Evolutionary conservation across 2,113 vertebrate genomes (phyloP), one percentile per base, ranked within the genome.

Genomic region (Nannospalax galili): DNA sequence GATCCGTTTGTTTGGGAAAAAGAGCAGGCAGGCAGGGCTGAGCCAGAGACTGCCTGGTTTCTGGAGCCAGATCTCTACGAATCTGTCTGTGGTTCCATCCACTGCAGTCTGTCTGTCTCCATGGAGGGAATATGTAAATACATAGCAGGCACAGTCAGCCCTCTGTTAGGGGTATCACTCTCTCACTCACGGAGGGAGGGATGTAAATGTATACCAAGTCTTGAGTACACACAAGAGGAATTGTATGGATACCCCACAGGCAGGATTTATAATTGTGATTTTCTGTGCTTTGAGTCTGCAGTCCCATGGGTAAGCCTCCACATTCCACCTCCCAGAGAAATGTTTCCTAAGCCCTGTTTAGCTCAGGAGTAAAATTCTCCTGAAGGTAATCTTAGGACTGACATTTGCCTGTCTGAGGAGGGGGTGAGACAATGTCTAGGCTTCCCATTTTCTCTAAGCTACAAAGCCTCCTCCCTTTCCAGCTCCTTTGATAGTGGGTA

Each of bases 1-100:
- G 97, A 98, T 97, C 96, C 96, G 52, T 98, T 97, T 98, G 97
- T 98, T 98, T 98, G 97, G 97, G 96, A 98, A 92, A 98, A 97
- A 97, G 94, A 96, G 87, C 97, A 97, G 96, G 94, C 96, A 35
- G 87, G 95, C 94, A 97, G 94, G 85, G 92, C 93, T 45, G 1
- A 69, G 94, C 93, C 97, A 94, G 96, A 94, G 90, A 62, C 93
- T 0, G 89, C 92, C 95, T 97, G 94, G 92, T 69, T 95, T 93
- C 96, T 97, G 96, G 96, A 97, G 96, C 95, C 97, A 97, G 94
- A 90, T 90, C 96, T 96, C 93, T 52, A 48, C 7, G 35, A 78
- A 95, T 96, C 67, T 92, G 96, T 94, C 93, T 97, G 94, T 97
- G 86, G 92, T 92, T 97, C 93, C 1, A 48, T 95, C 91, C 91